Conservation (phyloP, 2,888 invertebrate genomes). For the Zaprionus obscuricornis region DNA sequence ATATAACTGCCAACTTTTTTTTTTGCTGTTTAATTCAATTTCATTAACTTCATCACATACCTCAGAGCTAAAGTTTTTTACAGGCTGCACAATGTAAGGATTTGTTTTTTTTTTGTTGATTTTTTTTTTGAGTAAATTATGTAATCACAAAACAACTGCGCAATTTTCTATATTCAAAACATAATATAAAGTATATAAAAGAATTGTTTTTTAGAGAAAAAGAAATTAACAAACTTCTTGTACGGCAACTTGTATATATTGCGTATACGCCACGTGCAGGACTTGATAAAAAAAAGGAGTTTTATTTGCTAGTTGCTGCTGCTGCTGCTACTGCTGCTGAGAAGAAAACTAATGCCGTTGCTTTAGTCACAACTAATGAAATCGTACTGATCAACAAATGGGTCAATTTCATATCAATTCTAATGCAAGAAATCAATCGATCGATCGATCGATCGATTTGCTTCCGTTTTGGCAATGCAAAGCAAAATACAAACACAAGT, state of each 20-base stretch:
- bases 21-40: too few relatives aligned
- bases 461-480: slow-evolving; percentile 68
- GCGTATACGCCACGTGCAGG: slow-evolving; percentile 28
- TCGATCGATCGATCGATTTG: slow-evolving; percentile 46
- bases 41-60: too few relatives aligned
- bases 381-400: slow-evolving; percentile 78
- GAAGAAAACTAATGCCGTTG: slow-evolving; percentile 60
- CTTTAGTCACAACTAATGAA: slow-evolving; percentile 70
- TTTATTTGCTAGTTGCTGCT: slow-evolving; percentile 17
- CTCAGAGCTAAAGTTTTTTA: too few relatives aligned
- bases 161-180: slow-evolving; percentile 57
- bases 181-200: slow-evolving; percentile 3
- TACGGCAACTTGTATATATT: slow-evolving; percentile 14
- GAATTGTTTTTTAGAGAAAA: not conserved
- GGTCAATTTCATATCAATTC: slow-evolving; percentile 75
- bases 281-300: slow-evolving; percentile 38
- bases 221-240: slow-evolving; percentile 48
- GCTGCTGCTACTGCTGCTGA: slow-evolving; percentile 4
- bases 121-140: too few relatives aligned
- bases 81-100: too few relatives aligned
- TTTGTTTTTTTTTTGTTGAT: too few relatives aligned
- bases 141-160: slow-evolving; percentile 66
- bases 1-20: too few relatives aligned
- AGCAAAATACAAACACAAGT: slow-evolving; percentile 31
- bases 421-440: slow-evolving; percentile 62